These are phyloP conservation scores for Dusona sp. DNA, from an alignment of 2,888 invertebrate genomes.

Conservation along the genomic window DNA sequence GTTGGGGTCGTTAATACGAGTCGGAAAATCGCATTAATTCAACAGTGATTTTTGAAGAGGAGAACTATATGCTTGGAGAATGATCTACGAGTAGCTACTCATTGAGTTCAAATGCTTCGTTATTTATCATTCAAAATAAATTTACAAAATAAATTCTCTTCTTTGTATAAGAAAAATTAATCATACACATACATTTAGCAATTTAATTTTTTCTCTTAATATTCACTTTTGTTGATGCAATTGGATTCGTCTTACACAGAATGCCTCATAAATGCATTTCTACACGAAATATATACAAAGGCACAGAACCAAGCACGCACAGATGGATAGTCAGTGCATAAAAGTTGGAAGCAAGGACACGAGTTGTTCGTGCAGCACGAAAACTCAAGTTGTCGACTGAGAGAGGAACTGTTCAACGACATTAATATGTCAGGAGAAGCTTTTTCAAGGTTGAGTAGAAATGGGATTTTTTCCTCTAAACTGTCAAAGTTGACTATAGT, in stretches of 20 bases:
- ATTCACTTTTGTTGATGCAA: neutral
- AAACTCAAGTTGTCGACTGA: slow-evolving; percentile 16
- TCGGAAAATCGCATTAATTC: slow-evolving; percentile 65
- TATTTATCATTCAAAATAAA: neutral
- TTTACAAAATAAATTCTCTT: no score
- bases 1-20: slow-evolving; percentile 54
- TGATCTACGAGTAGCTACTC: slow-evolving; percentile 8
- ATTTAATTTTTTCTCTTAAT: neutral
- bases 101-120: slow-evolving; percentile 5
- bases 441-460: slow-evolving; percentile 44
- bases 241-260: neutral
- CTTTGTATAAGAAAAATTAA: no score
- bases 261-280: neutral
- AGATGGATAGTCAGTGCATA: slow-evolving; percentile 3
- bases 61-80: slow-evolving; percentile 38
- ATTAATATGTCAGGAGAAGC: slow-evolving; percentile 19
- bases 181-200: neutral
- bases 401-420: slow-evolving; percentile 5
- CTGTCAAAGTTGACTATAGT: slow-evolving; percentile 41
- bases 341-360: slow-evolving; percentile 40
- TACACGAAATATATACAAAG: neutral
- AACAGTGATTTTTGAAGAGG: slow-evolving; percentile 39
- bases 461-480: neutral
- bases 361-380: slow-evolving; percentile 50
- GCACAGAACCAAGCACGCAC: neutral